These are phyloP conservation scores for Picus viridis DNA, from an alignment of 2,797 vertebrate species.

Conservation along the genomic window DNA sequence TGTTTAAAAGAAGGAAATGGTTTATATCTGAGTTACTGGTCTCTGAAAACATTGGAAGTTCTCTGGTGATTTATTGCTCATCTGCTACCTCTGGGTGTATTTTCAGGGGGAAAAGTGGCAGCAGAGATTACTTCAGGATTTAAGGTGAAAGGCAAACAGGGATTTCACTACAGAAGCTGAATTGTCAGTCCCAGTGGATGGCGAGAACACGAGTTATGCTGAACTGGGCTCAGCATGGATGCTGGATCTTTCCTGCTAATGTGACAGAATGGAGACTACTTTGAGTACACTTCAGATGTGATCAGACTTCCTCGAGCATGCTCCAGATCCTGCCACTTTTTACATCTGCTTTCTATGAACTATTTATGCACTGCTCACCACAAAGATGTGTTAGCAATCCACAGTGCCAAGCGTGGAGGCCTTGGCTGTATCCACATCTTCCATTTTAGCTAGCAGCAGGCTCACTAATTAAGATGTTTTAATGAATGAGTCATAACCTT, in stretches of 20 bases:
- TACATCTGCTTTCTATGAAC: constrained; percentile 5
- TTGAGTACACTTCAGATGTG: not conserved
- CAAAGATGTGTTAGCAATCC: constrained; percentile 8
- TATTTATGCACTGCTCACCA: not conserved
- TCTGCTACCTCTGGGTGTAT: not conserved
- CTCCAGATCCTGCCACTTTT: not conserved
- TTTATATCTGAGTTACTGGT: not conserved
- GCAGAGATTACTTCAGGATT: not conserved
- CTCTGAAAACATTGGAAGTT: not conserved
- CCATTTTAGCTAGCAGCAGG: constrained; percentile 38
- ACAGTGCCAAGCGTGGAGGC: not conserved
- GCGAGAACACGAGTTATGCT: not conserved
- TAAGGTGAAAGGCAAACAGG: not conserved
- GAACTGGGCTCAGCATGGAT: not conserved
- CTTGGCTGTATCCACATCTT: constrained; percentile 11
- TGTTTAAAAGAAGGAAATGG: not conserved
- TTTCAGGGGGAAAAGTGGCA: not conserved
- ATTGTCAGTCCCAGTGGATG: not conserved
- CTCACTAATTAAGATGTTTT: constrained; percentile 49
- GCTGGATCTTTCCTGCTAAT: not conserved
- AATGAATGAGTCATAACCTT: constrained; percentile 51
- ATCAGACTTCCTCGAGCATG: not conserved
- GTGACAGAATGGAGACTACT: not conserved
- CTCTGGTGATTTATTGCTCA: not conserved
- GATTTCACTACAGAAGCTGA: not conserved